A percentile compares a stretch with the other conserved stretches of the same genome.
Evolutionary conservation across 1,140 invertebrate genomes (phyloP).

Genomic region (Tetraneura akinire): DNA sequence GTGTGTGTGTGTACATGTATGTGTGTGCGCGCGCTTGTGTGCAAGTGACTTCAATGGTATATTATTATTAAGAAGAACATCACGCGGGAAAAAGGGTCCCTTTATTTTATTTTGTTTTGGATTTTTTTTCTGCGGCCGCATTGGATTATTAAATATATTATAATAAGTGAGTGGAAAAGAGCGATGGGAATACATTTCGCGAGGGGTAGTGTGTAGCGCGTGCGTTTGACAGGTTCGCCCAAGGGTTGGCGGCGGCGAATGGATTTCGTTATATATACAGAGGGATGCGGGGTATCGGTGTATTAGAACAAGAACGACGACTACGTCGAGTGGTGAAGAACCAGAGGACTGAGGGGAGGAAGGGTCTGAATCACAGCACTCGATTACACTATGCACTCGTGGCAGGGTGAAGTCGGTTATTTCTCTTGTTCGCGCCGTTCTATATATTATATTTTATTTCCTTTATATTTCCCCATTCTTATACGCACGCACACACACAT

Average conservation of each 20-base stretch:
- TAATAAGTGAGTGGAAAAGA: constrained; percentile 48
- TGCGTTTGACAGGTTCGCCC: constrained; percentile 45
- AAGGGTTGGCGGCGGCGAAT: constrained; percentile 21
- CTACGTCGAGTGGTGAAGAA: not conserved
- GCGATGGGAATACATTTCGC: not conserved
- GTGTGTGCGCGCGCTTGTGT: constrained; percentile 13
- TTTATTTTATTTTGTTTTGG: not conserved
- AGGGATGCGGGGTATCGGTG: not conserved
- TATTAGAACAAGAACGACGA: constrained; percentile 35
- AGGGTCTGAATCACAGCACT: constrained; percentile 30
- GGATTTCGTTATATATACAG: not conserved
- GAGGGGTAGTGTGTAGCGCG: constrained; percentile 33
- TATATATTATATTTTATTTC: constrained; percentile 2
- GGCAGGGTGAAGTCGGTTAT: constrained; percentile 24
- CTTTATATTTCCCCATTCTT: constrained; percentile 25
- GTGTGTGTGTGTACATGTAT: not conserved
- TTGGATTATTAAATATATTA: constrained; percentile 47
- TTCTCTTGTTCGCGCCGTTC: constrained; percentile 38
- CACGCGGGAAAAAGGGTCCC: constrained; percentile 25
- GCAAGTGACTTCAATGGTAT: constrained; percentile 41
- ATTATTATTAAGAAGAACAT: constrained; percentile 6
- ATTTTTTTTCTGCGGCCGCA: constrained; percentile 30
- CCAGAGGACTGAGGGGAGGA: not conserved
- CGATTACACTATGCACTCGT: constrained; percentile 17
- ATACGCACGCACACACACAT: too few relatives aligned